These are phyloP conservation scores for Saccostrea echinata DNA, from an alignment of 1,140 invertebrate genomes.

Conservation along the genomic window DNA sequence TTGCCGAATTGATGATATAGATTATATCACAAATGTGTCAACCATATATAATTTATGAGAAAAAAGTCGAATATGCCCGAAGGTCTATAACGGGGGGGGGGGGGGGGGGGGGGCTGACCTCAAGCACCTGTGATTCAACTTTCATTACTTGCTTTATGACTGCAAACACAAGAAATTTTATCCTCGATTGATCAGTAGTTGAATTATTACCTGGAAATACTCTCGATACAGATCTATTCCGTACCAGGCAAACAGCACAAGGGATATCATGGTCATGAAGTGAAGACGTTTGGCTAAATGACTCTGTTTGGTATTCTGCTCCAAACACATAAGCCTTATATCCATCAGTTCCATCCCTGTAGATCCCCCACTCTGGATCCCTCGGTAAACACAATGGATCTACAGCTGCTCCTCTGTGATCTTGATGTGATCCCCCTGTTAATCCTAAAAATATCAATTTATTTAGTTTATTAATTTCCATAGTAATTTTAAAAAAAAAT, in stretches of 20 bases:
- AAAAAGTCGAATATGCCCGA: too few relatives aligned
- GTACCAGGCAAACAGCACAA: not conserved
- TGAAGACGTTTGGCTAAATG: not conserved
- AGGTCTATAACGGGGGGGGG: too few relatives aligned
- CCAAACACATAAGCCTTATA: not conserved
- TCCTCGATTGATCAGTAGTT: not conserved
- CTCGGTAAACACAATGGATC: constrained; percentile 2
- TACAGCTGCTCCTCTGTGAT: not conserved
- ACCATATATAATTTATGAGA: too few relatives aligned
- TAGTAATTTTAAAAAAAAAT: not conserved
- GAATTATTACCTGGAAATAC: not conserved
- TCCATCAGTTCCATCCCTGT: not conserved
- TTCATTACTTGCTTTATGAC: too few relatives aligned
- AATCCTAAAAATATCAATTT: not conserved
- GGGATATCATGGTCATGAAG: not conserved
- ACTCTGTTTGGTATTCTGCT: not conserved
- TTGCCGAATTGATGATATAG: too few relatives aligned
- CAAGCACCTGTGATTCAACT: too few relatives aligned
- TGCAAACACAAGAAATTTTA: too few relatives aligned
- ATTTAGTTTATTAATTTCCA: not conserved
- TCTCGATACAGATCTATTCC: not conserved
- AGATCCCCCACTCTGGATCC: not conserved
- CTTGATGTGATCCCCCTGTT: not conserved
- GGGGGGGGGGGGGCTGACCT: too few relatives aligned
- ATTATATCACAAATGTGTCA: too few relatives aligned